These are phyloP conservation scores for Poeciliopsis prolifica DNA, from an alignment of 2,113 vertebrate genomes.

Conservation along the genomic window DNA sequence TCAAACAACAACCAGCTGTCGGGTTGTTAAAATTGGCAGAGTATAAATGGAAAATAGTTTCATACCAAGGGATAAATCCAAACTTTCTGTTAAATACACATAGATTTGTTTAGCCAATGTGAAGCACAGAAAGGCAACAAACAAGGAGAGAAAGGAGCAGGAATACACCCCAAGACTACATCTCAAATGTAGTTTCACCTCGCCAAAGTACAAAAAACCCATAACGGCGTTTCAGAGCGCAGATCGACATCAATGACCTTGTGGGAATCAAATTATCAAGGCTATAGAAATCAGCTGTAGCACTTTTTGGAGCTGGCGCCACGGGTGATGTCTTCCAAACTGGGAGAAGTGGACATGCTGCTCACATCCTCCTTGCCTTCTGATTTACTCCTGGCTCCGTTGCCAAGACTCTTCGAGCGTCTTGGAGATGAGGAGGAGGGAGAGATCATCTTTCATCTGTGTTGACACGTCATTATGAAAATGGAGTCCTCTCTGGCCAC, in stretches of 20 bases:
- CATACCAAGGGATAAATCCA: too few species aligned
- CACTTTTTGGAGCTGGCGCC: conserved; percentile 15
- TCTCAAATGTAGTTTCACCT: conserved; percentile 13
- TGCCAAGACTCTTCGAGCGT: conserved; percentile 27
- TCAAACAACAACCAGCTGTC: too few species aligned
- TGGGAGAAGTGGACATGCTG: conserved; percentile 17
- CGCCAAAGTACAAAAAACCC: not conserved
- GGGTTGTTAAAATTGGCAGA: too few species aligned
- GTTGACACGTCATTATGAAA: conserved; percentile 46
- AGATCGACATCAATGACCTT: conserved; percentile 13
- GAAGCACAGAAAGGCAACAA: conserved; percentile 2
- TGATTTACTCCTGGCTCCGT: conserved; percentile 13
- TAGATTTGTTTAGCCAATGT: not conserved
- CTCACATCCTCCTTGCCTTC: conserved; percentile 36
- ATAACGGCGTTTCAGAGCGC: not conserved
- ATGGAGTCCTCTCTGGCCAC: conserved; percentile 23
- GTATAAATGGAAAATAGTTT: too few species aligned
- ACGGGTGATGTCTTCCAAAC: conserved; percentile 24
- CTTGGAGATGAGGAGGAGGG: conserved; percentile 17
- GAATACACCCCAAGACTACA: not conserved
- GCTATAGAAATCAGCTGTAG: conserved; percentile 6
- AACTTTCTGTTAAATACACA: not conserved
- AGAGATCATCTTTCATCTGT: conserved; percentile 32
- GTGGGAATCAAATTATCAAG: conserved; percentile 14
- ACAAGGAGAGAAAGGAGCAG: not conserved